A percentile compares a stretch with the other conserved stretches of the same genome.
Evolutionary conservation across 2,888 invertebrate genomes (phyloP).

Genomic region (Fragum fragum): DNA sequence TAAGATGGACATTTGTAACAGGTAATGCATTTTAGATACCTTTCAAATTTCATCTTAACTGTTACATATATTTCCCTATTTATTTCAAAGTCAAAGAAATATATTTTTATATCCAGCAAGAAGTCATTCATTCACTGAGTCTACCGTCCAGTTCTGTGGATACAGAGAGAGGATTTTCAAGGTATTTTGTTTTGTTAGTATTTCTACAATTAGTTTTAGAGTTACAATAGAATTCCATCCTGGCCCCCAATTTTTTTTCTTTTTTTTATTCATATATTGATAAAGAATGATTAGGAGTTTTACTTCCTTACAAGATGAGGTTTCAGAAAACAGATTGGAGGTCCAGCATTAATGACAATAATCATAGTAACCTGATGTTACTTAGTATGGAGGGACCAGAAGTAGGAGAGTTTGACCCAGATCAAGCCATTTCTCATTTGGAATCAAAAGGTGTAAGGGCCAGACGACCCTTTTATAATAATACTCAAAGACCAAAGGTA

Average conservation of each 20-base stretch:
- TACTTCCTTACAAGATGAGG: conserved; percentile 13
- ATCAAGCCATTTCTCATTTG: not conserved
- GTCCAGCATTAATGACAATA: not conserved
- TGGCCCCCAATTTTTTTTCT: too few species aligned
- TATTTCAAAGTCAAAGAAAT: conserved; percentile 30
- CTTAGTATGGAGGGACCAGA: not conserved
- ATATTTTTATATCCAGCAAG: too few species aligned
- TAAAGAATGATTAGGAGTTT: not conserved
- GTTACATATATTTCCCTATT: conserved; percentile 28
- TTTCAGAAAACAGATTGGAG: conserved; percentile 35
- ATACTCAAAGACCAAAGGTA: too few species aligned
- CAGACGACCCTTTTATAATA: not conserved
- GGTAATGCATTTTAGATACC: too few species aligned
- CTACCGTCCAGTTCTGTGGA: conserved; percentile 43
- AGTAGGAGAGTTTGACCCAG: conserved; percentile 4
- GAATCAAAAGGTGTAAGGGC: not conserved
- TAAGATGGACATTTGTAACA: too few species aligned
- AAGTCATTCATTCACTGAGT: conserved; percentile 24
- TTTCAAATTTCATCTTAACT: too few species aligned
- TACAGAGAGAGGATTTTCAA: conserved; percentile 52
- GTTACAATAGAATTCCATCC: not conserved
- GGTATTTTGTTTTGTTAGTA: not conserved
- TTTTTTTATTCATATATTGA: too few species aligned
- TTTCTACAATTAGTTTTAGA: not conserved
- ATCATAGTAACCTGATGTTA: conserved; percentile 19